Evolutionary conservation across 2,888 invertebrate species (phyloP).

Genomic region (Hedya salicella): DNA sequence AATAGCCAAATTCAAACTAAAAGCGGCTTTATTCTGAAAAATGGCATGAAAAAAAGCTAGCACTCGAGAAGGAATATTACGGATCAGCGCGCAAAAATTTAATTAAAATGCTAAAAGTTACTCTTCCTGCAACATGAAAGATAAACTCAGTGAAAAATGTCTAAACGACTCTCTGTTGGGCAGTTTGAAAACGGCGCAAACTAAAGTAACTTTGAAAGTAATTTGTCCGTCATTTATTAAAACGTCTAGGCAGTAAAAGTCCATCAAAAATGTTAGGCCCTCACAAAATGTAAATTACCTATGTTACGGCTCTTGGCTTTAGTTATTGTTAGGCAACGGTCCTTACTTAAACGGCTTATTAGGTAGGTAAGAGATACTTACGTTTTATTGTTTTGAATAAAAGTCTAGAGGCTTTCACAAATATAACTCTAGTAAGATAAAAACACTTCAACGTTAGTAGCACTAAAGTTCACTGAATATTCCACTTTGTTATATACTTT

Average conservation of each 20-base stretch:
- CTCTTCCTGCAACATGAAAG: conserved; percentile 17
- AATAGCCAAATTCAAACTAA: too few species aligned
- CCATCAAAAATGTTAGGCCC: conserved; percentile 1
- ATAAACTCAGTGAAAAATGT: conserved; percentile 18
- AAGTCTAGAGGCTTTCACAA: conserved; percentile 13
- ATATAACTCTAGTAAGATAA: background rate
- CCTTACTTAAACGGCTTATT: conserved; percentile 18
- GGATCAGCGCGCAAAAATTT: conserved; percentile 19
- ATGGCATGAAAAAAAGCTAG: conserved; percentile 1
- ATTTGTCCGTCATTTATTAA: conserved; percentile 8
- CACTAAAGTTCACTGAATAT: background rate
- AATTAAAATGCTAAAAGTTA: conserved; percentile 28
- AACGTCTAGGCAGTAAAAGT: background rate
- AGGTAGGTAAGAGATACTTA: conserved; percentile 11
- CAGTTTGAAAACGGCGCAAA: conserved; percentile 1
- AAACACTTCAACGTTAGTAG: conserved; percentile 1
- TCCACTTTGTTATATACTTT: too few species aligned
- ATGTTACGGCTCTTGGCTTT: conserved; percentile 7
- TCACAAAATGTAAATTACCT: conserved; percentile 14
- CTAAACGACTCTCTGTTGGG: background rate
- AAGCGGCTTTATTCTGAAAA: background rate
- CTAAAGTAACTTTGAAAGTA: background rate
- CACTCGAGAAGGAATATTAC: conserved; percentile 2
- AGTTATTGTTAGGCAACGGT: background rate
- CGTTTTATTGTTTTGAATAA: conserved; percentile 25